phyloP scores from a whole-genome alignment of 2,113 vertebrate species.

The Delphinus delphis region DNA sequence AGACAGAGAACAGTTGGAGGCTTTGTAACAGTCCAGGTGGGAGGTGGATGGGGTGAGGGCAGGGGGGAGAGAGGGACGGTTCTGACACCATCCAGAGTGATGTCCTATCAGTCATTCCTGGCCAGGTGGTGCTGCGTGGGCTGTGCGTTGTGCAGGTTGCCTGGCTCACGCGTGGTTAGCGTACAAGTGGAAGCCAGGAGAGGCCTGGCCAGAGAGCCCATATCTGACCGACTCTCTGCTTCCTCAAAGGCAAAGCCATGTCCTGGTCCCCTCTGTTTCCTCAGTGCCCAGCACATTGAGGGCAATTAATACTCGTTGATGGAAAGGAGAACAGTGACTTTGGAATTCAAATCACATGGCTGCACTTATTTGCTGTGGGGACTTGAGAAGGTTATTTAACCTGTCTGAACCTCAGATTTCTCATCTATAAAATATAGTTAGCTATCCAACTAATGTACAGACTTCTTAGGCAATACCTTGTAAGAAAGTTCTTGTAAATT shows the following conservation, averaged over 20 bases:
- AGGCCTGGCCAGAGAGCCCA: neutral
- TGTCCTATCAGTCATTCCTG: neutral
- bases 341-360: neutral
- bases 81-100: neutral
- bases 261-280: neutral
- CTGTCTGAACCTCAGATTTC: neutral
- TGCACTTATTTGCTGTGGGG: neutral
- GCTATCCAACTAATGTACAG: neutral
- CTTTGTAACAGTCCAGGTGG: neutral
- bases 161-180: neutral
- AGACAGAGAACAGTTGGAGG: neutral
- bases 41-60: neutral
- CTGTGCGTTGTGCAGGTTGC: neutral
- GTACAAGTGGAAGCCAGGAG: neutral
- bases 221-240: neutral
- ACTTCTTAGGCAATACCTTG: too few relatives aligned
- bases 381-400: slow-evolving; percentile 20
- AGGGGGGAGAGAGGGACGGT: neutral
- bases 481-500: neutral
- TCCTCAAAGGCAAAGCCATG: neutral
- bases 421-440: neutral
- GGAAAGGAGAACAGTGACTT: neutral
- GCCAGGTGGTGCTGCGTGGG: neutral
- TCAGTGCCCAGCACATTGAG: neutral
- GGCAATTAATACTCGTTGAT: neutral